Conservation (phyloP, 1,140 invertebrate species). For the Cardiocondyla obscurior region DNA sequence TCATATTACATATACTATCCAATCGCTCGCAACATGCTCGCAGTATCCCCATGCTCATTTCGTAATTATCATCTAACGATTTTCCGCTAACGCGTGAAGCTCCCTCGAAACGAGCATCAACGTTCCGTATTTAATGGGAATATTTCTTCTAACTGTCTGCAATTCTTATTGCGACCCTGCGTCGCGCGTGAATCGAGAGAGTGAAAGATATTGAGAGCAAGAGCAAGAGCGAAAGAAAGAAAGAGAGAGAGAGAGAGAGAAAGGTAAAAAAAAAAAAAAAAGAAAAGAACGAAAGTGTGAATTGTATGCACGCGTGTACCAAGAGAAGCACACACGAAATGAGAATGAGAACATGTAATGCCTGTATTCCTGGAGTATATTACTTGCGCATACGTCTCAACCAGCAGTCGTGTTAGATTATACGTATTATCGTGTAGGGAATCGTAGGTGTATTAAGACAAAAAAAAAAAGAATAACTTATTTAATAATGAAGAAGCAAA, state of each 20-base stretch:
- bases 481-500: constrained; percentile 70
- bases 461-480: constrained; percentile 72
- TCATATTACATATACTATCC: constrained; percentile 11
- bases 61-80: constrained; percentile 13
- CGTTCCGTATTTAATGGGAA: constrained; percentile 11
- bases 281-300: constrained; percentile 18
- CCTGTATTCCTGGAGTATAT: constrained; percentile 68
- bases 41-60: constrained; percentile 39
- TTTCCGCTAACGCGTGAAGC: constrained; percentile 25
- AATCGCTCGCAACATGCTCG: constrained; percentile 45
- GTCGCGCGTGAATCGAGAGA: constrained; percentile 46
- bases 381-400: constrained; percentile 70
- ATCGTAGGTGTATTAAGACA: constrained; percentile 70
- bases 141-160: constrained; percentile 50
- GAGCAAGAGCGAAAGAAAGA: background rate
- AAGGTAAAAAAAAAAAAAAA: constrained; percentile 16
- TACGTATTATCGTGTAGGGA: constrained; percentile 71
- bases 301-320: constrained; percentile 69
- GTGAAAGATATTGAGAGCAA: constrained; percentile 27
- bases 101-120: constrained; percentile 11
- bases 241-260: constrained; percentile 32
- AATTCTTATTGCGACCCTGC: constrained; percentile 53
- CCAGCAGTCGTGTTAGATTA: constrained; percentile 70
- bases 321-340: constrained; percentile 70
- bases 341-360: constrained; percentile 61